These are phyloP conservation scores for Hemicrepidius hirtus DNA, from an alignment of 2,888 invertebrate species.

Conservation along the genomic window DNA sequence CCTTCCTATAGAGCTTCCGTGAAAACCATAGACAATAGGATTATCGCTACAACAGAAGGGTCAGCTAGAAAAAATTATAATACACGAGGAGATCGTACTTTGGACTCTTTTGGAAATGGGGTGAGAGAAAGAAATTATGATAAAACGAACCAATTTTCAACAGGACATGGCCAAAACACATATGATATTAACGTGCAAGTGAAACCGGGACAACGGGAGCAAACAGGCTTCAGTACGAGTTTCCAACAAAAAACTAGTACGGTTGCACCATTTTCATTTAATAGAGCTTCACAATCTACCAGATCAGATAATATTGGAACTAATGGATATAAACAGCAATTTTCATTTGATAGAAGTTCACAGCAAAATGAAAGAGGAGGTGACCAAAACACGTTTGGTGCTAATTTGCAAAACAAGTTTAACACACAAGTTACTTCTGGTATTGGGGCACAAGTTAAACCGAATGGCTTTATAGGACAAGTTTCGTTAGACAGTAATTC, in stretches of 20 bases:
- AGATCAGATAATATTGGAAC: too few relatives aligned
- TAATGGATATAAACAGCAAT: too few relatives aligned
- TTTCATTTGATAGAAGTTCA: too few relatives aligned
- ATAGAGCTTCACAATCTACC: too few relatives aligned
- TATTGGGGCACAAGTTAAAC: too few relatives aligned
- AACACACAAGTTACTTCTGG: too few relatives aligned
- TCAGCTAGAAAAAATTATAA: slow-evolving; percentile 6
- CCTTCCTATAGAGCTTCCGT: slow-evolving; percentile 32
- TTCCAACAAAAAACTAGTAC: too few relatives aligned
- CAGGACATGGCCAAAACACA: not conserved
- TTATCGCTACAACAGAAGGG: slow-evolving; percentile 32
- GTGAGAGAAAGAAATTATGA: not conserved
- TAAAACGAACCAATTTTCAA: not conserved
- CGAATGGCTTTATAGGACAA: too few relatives aligned
- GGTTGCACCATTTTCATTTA: too few relatives aligned
- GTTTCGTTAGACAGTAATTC: too few relatives aligned
- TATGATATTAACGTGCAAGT: not conserved
- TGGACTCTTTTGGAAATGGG: slow-evolving; percentile 24
- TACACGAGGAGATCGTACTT: slow-evolving; percentile 20
- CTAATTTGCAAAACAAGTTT: not conserved
- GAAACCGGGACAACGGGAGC: not conserved
- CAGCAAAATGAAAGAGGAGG: too few relatives aligned
- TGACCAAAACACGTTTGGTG: not conserved
- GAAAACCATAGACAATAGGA: slow-evolving; percentile 22
- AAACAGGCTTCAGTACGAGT: not conserved